These are phyloP conservation scores for Pseudoips prasinana DNA, from an alignment of 2,888 invertebrate genomes.

Conservation along the genomic window DNA sequence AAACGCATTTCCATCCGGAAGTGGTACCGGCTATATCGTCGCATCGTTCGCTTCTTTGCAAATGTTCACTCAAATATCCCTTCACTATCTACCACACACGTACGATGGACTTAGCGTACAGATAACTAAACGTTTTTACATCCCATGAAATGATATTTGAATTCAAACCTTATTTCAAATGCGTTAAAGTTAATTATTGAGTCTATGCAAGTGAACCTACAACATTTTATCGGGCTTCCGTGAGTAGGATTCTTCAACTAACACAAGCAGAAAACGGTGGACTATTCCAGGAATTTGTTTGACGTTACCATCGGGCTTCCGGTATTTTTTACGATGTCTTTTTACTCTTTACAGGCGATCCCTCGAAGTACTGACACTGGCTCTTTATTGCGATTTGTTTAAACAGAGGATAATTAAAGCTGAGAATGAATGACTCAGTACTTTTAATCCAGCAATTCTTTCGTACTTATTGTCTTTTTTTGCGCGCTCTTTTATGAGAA, in stretches of 20 bases:
- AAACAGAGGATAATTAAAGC: constrained; percentile 78
- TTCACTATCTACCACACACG: constrained; percentile 44
- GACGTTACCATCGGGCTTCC: constrained; percentile 53
- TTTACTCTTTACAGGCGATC: constrained; percentile 51
- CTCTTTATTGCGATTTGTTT: constrained; percentile 74
- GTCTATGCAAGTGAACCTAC: constrained; percentile 7
- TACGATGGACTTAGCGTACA: constrained; percentile 23
- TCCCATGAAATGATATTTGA: constrained; percentile 1
- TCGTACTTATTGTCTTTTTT: constrained; percentile 52
- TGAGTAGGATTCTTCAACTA: constrained; percentile 40
- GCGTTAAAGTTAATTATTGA: constrained; percentile 1
- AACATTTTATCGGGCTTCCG: constrained; percentile 21
- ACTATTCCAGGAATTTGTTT: constrained; percentile 60
- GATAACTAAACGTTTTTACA: constrained; percentile 28
- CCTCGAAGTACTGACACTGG: constrained; percentile 46
- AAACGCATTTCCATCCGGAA: constrained; percentile 62
- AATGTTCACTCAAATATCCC: constrained; percentile 43
- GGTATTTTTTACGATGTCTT: constrained; percentile 51
- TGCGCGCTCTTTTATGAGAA: constrained; percentile 56
- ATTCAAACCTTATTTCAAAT: not conserved
- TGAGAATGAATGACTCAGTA: constrained; percentile 64
- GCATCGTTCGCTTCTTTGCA: constrained; percentile 53
- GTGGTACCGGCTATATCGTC: constrained; percentile 52
- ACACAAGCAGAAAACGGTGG: constrained; percentile 48
- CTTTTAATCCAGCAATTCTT: constrained; percentile 66